Evolutionary conservation across 2,797 vertebrate genomes (phyloP), one percentile per base, ranked within the genome.

Genomic region (Alcedo quadribrachys): DNA sequence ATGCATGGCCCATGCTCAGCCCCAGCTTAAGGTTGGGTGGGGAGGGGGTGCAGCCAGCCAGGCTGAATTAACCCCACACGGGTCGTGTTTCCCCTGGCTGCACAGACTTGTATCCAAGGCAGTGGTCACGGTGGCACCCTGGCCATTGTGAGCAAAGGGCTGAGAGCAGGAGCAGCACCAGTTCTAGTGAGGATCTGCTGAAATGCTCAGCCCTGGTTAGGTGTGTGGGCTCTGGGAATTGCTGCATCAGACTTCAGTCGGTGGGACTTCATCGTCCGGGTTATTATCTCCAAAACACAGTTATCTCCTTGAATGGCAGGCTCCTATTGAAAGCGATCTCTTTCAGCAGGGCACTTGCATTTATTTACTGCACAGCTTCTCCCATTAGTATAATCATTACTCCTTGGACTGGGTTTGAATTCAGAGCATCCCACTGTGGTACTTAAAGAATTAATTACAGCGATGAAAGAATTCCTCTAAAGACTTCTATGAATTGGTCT

Each of bases 361-460:
- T 95, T 95, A 96, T 97, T 97, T 96, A 96, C 93, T 91, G 86
- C 6, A 21, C 92, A 91, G 96, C 93, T 94, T 96, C 92, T 90
- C 80, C 92, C 92, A 95, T 96, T 96, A 96, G 94, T 94, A 71
- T 92, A 96, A 95, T 97, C 96, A 94, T 96, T 97, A 93, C 92
- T 94, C 90, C 81, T 92, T 70, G 93, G 94, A 82, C 92, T 90
- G 92, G 81, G 88, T 92, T 96, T 94, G 90, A 91, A 95, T 96
- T 96, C 84, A 87, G 92, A 96, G 93, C 74, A 90, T 96, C 95
- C 95, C 90, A 92, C 90, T 93, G 93, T 90, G 94, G 94, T 85
- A 94, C 92, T 93, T 95, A 94, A 90, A 92, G 94, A 96, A 96
- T 96, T 96, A 96, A 97, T 97, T 96, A 96, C 89, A 89, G 75